Base-by-base conservation (phyloP, 2,113 vertebrate genomes). In the Alaudala cheleensis region DNA sequence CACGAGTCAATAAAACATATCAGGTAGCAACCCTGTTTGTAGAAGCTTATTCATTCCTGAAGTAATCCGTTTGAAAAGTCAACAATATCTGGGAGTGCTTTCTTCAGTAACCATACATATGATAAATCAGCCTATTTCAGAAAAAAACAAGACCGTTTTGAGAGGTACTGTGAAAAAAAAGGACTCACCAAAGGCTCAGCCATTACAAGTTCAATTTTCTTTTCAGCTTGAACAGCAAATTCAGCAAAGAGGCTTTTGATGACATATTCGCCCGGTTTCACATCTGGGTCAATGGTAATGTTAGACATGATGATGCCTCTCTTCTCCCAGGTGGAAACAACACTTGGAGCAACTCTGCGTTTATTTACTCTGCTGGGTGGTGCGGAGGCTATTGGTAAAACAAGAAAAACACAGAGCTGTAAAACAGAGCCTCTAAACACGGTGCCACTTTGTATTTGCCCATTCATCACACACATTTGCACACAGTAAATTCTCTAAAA, bases 141-240 rank as follows among this genome's bases (percentile, higher is more conserved):
- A 18, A 67, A 78, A 62, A 74, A 69, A 5, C 12, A 64, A 21
- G 11, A 81, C 4, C 0, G 0, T 62, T 91, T 90, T 8, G 54
- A 81, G 18, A 17, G 29, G 50, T 31, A 80, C 8, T 20, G 42
- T 6, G 3, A 40, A 71, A 45, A 40, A 70, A 61, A 79, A 72
- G 34, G 66, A 98, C 99, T 99, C 95, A 99, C 99, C 99, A 99
- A 98, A 67, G 99, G 99, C 98, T 99, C 99, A 66, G 99, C 99
- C 99, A 99, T 99, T 97, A 99, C 99, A 98, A 99, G 98, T 98
- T 99, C 99, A 91, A 99, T 99, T 98, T 99, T 99, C 98, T 99
- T 99, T 98, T 99, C 99, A 71, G 99, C 99, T 92, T 99, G 99
- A 97, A 99, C 98, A 92, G 99, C 99, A 94, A 99, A 99, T 97